Evolutionary conservation across 1,140 invertebrate genomes (phyloP).

Genomic region (Apis cerana): DNA sequence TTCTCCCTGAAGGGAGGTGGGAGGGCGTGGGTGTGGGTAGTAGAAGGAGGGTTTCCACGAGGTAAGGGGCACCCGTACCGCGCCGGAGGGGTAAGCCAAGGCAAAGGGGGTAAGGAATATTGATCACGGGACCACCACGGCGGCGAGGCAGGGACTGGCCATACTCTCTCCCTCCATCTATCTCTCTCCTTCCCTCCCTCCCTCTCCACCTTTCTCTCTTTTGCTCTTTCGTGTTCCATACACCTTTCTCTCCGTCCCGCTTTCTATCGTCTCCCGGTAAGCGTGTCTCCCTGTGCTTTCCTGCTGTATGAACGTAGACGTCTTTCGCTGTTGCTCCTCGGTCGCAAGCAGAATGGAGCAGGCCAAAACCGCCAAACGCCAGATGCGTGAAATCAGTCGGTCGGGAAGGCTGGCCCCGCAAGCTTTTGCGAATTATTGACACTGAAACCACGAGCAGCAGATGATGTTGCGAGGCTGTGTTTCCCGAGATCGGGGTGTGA

Average conservation of each 20-base stretch:
- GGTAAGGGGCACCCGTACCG: slow-evolving; percentile 68
- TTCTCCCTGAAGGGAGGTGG: slow-evolving; percentile 61
- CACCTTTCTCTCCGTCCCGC: slow-evolving; percentile 15
- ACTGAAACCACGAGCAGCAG: slow-evolving; percentile 70
- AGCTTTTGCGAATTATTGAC: slow-evolving; percentile 74
- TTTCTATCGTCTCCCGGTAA: slow-evolving; percentile 36
- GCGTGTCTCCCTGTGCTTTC: slow-evolving; percentile 43
- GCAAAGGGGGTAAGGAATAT: slow-evolving; percentile 82
- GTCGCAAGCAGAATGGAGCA: slow-evolving; percentile 52
- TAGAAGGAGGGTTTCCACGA: slow-evolving; percentile 65
- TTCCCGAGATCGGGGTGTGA: slow-evolving; percentile 15
- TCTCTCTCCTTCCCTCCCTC: slow-evolving; percentile 16
- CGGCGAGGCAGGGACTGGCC: slow-evolving; percentile 71
- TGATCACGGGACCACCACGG: slow-evolving; percentile 78
- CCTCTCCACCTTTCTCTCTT: slow-evolving; percentile 25
- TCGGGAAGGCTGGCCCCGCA: slow-evolving; percentile 70
- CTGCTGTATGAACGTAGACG: slow-evolving; percentile 43
- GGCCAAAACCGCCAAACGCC: slow-evolving; percentile 77
- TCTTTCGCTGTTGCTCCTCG: slow-evolving; percentile 50
- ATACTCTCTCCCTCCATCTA: slow-evolving; percentile 56
- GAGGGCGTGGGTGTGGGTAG: slow-evolving; percentile 54
- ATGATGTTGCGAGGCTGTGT: slow-evolving; percentile 56
- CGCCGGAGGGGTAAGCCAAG: slow-evolving; percentile 76
- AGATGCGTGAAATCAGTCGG: slow-evolving; percentile 79
- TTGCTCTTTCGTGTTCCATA: slow-evolving; percentile 14